Percentiles rank a stretch among this genome's conserved stretches.
Evolutionary conservation across 2,797 vertebrate species (phyloP).

Genomic region (Coluber constrictor): DNA sequence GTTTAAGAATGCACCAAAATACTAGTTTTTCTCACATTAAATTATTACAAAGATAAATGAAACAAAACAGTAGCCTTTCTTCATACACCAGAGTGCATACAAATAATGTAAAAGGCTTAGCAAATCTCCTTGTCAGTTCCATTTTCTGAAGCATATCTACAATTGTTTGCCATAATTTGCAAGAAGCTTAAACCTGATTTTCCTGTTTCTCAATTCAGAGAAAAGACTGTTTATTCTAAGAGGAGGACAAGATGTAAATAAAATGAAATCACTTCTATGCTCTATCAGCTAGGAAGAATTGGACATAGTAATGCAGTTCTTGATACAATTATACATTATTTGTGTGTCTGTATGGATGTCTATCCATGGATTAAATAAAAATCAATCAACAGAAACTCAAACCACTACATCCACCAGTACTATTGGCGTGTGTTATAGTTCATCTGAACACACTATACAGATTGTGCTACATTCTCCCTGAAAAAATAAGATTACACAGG

Average conservation of each 20-base stretch:
- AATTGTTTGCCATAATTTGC: slow-evolving; percentile 28
- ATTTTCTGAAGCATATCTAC: neutral
- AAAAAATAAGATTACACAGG: neutral
- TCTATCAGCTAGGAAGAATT: neutral
- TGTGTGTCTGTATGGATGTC: neutral
- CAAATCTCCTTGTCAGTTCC: neutral
- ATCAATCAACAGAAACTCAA: neutral
- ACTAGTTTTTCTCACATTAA: neutral
- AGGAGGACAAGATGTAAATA: neutral
- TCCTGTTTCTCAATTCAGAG: neutral
- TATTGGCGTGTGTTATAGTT: neutral
- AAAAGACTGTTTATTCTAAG: neutral
- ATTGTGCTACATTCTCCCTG: neutral
- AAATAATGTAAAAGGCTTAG: neutral
- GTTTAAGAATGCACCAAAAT: neutral
- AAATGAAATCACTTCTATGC: slow-evolving; percentile 10
- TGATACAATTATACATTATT: neutral
- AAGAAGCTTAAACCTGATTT: slow-evolving; percentile 23
- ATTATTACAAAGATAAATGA: slow-evolving; percentile 37
- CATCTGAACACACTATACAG: neutral
- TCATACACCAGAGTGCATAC: neutral
- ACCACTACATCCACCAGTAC: neutral
- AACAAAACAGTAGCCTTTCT: slow-evolving; percentile 17
- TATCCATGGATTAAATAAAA: neutral
- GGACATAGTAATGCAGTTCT: neutral